Evolutionary conservation across 2,113 vertebrate species (phyloP), one percentile per base, ranked within the genome.

Genomic region (Seriola dumerili): DNA sequence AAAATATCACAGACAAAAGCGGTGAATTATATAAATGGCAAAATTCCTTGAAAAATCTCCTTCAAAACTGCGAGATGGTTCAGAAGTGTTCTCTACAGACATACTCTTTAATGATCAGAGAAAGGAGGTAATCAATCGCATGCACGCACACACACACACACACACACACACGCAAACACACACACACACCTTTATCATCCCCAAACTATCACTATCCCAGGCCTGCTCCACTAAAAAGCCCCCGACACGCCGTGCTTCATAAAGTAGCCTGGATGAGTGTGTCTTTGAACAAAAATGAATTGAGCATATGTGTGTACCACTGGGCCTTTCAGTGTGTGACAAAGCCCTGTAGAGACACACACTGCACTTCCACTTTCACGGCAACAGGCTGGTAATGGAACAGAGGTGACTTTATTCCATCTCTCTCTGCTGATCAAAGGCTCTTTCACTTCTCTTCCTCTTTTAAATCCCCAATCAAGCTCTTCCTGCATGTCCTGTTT

Each of bases 391-490:
- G 80, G 63, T 85, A 88, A 90, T 76, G 67, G 78, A 87, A 86
- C 79, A 89, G 58, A 78, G 78, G 85, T 81, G 90, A 91, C 85
- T 91, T 89, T 78, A 88, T 71, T 77, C 72, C 75, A 78, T 85
- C 71, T 58, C 69, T 68, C 55, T 50, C 74, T 2, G 48, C 79
- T 83, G 81, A 92, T 90, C 88, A 90, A 89, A 92, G 85, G 44
- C 83, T 78, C 87, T 80, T 80, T 88, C 75, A 69, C 88, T 48
- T 72, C 72, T 77, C 62, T 66, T 55, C 57, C 76, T 79, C 70
- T 68, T 88, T 75, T 73, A 83, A 87, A 75, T 78, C 79, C 72
- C 11, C 59, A 0, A n/a, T 63, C 34, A 64, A 25, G 58, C 78
- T 79, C 80, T 61, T 75, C 44, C 72, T 23, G 38, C n/a, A 2